Base-by-base conservation (phyloP, 2,888 invertebrate genomes). In the Alentia gelatinosa region DNA sequence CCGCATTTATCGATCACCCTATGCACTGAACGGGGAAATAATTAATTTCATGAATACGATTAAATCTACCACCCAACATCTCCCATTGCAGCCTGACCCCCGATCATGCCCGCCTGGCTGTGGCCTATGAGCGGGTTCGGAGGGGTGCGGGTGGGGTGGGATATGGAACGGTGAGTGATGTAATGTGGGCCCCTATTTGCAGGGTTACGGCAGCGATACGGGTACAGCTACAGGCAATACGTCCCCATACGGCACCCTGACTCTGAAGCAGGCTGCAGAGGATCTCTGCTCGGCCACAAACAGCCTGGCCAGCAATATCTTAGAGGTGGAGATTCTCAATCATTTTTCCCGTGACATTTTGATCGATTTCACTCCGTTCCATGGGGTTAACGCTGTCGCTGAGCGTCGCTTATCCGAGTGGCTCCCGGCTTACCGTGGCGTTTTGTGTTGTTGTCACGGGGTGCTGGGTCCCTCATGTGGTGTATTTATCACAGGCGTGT, bases 281-380 rank as follows among this genome's bases (percentile, higher is more conserved):
- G 98, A 99, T 93, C 96, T 99, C n/a, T 97, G 98, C 83, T 97
- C 98, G 94, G 99, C 98, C 42, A 97, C 97, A 35, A 98, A 98
- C 0, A 98, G 97, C 15, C 98, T 98, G 90, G 98, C 99, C 89
- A 98, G 98, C 0, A 98, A 98, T 35, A 97, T 98, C 0, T 97
- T 97, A 94, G 97, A 97, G 94, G 86, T 86, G 5, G 19, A 56
- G 3, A 19, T n/a, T n/a, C n/a, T n/a, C n/a, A n/a, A n/a, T 56
- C 56, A 19, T 56, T 56, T 9, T 56, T n/a, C 3, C 56, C n/a
- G 56, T 1, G n/a, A 3, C 19, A 56, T 56, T 56, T 56, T 40
- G 39, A 79, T 83, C 39, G 83, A 83, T 83, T 83, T 79, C 79
- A 37, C 12, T 30, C 68, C 37, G 7, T 26, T 9, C n/a, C 12